Evolutionary conservation across 2,113 vertebrate genomes (phyloP).

Genomic region (Chloroceryle aenea): DNA sequence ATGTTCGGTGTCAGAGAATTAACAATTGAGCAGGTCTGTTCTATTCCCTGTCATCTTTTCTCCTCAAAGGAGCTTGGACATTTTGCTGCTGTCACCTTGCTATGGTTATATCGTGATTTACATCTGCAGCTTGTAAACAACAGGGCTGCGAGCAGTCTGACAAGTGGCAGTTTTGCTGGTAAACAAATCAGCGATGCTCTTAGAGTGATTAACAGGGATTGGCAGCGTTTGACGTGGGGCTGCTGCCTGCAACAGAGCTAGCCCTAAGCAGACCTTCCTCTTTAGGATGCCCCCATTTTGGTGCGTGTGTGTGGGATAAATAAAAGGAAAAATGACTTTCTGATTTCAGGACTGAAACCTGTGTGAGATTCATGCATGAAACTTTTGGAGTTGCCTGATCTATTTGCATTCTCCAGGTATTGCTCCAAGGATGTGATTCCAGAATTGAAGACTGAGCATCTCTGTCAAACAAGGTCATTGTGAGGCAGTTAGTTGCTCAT

Average conservation of each 20-base stretch:
- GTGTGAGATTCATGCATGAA: neutral
- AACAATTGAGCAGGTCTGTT: neutral
- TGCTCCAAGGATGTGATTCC: neutral
- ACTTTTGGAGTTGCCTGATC: neutral
- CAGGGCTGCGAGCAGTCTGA: neutral
- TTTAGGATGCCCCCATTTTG: neutral
- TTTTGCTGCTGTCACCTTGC: conserved; percentile 26
- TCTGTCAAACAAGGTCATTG: neutral
- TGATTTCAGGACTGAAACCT: neutral
- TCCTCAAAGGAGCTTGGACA: neutral
- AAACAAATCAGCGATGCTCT: neutral
- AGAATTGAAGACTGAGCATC: neutral
- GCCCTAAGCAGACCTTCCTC: neutral
- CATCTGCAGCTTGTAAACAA: conserved; percentile 5
- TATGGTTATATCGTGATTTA: neutral
- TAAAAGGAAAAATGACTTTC: neutral
- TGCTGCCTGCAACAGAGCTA: neutral
- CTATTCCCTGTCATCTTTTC: neutral
- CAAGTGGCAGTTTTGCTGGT: conserved; percentile 6
- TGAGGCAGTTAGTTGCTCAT: neutral
- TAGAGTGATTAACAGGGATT: neutral
- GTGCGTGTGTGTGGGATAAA: too few relatives aligned
- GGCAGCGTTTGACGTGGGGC: rapidly evolving
- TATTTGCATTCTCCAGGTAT: neutral
- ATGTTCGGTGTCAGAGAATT: neutral